These are phyloP conservation scores for Tholera decimalis DNA, from an alignment of 2,888 invertebrate species.

Conservation along the genomic window DNA sequence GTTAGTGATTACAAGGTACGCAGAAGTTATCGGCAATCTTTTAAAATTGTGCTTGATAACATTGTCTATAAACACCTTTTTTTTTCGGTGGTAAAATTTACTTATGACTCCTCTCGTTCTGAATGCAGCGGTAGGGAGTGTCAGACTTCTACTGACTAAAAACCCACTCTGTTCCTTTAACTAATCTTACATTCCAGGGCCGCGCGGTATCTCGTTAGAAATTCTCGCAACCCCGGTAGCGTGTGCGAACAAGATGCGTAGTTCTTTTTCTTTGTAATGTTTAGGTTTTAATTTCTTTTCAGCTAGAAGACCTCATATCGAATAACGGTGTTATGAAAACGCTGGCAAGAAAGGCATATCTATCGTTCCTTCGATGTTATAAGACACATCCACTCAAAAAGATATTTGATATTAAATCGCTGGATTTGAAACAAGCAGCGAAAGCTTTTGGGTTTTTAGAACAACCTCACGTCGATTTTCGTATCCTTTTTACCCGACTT, in stretches of 20 bases:
- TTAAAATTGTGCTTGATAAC: background rate
- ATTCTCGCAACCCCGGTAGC: too few relatives aligned
- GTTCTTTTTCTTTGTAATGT: background rate
- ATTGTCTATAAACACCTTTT: background rate
- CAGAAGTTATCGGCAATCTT: background rate
- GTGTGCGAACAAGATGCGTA: background rate
- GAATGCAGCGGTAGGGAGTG: too few relatives aligned
- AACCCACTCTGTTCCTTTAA: too few relatives aligned
- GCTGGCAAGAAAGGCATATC: slow-evolving; percentile 98
- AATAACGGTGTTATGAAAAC: slow-evolving; percentile 98
- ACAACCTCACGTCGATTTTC: slow-evolving; percentile 98
- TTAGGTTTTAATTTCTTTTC: slow-evolving; percentile 54
- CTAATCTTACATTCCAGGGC: too few relatives aligned
- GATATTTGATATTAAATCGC: slow-evolving; percentile 97
- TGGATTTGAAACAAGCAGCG: slow-evolving; percentile 97
- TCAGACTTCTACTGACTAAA: too few relatives aligned
- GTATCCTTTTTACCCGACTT: slow-evolving; percentile 93
- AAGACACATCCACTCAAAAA: slow-evolving; percentile 98
- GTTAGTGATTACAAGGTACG: background rate
- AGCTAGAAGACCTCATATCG: slow-evolving; percentile 97
- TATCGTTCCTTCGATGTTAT: slow-evolving; percentile 98
- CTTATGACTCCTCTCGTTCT: too few relatives aligned
- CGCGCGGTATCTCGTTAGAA: too few relatives aligned
- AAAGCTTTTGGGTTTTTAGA: slow-evolving; percentile 98
- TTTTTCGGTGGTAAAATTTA: too few relatives aligned